Evolutionary conservation across 2,797 vertebrate genomes (phyloP), one percentile per base, ranked within the genome.

Genomic region (Triplophysa bombifrons): DNA sequence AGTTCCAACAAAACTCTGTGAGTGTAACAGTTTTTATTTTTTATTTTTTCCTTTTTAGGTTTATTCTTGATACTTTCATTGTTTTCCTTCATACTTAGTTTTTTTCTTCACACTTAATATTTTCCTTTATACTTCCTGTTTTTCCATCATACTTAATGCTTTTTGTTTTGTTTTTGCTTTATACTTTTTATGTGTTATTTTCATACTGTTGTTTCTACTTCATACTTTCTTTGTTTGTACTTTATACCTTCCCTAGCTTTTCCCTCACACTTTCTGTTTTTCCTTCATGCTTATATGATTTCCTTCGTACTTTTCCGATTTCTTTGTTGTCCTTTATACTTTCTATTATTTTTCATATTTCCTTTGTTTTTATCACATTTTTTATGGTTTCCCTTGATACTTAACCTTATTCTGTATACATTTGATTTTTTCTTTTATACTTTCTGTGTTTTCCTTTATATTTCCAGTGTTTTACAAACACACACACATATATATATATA

Each of bases 1-100:
- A 93, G 93, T 83, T 94, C 92, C 68, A 93, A 88, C 87, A 94
- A 87, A 91, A 91, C 89, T 19, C 90, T 93, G 97, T 95, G 91
- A 75, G 84, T 56, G 38, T 75, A 56, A 38, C 38, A 13, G 14
- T 16, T 74, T 7, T 67, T 1, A 5, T 46, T 46, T 46, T 6
- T 38, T 38, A 8, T 2, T 11, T 46, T 22, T 48, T 50, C 56
- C 7, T 0, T 41, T 0, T 41, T 11, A 11, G 8, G 12, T n/a
- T 27, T 70, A 7, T 16, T 5, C 63, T 46, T 19, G 34, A 2
- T 56, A 25, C 20, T 46, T 38, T 6, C 20, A 79, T 5, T 56
- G 20, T 30, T 8, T 38, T 8, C 27, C 7, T 66, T 6, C 44
- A 60, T 13, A 25, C 4, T 60, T 44, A 10, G 8, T 44, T 9